Evolutionary conservation across 2,888 invertebrate species (phyloP).

Genomic region (Aporophyla lueneburgensis): DNA sequence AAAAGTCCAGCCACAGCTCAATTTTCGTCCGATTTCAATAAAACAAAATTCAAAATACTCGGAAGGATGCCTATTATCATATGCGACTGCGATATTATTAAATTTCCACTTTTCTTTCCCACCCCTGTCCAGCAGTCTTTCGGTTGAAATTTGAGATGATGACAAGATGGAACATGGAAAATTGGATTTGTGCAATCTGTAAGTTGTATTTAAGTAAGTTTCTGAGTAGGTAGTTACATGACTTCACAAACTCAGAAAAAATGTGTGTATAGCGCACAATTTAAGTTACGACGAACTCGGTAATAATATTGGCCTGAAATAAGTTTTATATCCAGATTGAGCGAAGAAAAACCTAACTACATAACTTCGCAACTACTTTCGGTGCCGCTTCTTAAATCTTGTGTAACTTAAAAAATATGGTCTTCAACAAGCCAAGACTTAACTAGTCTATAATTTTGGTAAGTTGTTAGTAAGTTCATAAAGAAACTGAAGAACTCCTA

Average conservation of each 20-base stretch:
- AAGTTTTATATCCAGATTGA: slow-evolving; percentile 11
- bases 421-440: slow-evolving; percentile 37
- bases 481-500: slow-evolving; percentile 51
- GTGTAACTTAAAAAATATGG: slow-evolving; percentile 23
- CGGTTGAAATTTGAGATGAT: too few species aligned
- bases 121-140: too few species aligned
- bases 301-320: slow-evolving; percentile 11
- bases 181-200: not conserved
- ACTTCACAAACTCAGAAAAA: not conserved
- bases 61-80: too few species aligned
- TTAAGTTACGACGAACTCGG: not conserved
- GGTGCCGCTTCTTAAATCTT: slow-evolving; percentile 10
- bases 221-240: not conserved
- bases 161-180: not conserved
- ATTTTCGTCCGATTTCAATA: too few species aligned
- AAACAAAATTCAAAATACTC: too few species aligned
- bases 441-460: slow-evolving; percentile 49
- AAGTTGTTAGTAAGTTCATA: slow-evolving; percentile 64
- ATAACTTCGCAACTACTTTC: slow-evolving; percentile 3
- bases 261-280: not conserved
- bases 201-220: not conserved
- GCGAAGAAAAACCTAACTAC: slow-evolving; percentile 8
- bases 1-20: too few species aligned
- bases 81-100: too few species aligned
- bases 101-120: too few species aligned